Evolutionary conservation across 2,888 invertebrate genomes (phyloP).

Genomic region (Drosophila niveifrons): DNA sequence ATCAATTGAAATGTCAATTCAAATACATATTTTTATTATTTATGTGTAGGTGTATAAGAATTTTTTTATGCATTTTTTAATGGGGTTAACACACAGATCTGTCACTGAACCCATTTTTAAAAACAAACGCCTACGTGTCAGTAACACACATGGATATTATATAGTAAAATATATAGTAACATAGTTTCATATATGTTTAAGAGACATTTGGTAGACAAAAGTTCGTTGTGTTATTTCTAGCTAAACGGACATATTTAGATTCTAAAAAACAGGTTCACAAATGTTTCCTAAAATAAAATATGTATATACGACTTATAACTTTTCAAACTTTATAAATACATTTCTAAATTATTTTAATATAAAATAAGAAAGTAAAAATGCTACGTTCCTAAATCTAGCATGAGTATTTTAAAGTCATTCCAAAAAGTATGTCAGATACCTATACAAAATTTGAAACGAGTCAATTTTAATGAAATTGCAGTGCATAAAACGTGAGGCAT

Average conservation of each 20-base stretch:
- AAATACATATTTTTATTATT: slow-evolving; percentile 6
- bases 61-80: neutral
- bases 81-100: neutral
- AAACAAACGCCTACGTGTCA: slow-evolving; percentile 15
- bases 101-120: slow-evolving; percentile 44
- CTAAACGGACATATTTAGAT: neutral
- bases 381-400: neutral
- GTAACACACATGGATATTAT: neutral
- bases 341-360: neutral
- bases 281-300: neutral
- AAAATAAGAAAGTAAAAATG: neutral
- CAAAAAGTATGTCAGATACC: neutral
- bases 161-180: neutral
- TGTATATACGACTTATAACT: neutral
- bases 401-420: slow-evolving; percentile 13
- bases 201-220: neutral
- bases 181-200: neutral
- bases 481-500: slow-evolving; percentile 30
- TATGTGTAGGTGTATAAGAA: neutral
- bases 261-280: neutral
- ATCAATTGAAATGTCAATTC: slow-evolving; percentile 25
- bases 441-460: slow-evolving; percentile 5
- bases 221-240: neutral
- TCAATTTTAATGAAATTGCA: slow-evolving; percentile 38
- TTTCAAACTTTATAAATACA: neutral